Percentiles rank a stretch among this genome's conserved stretches.
These are phyloP conservation scores for Eucidaris tribuloides DNA, from an alignment of 35 echinoderm and acorn worm genomes.

Conservation along the genomic window DNA sequence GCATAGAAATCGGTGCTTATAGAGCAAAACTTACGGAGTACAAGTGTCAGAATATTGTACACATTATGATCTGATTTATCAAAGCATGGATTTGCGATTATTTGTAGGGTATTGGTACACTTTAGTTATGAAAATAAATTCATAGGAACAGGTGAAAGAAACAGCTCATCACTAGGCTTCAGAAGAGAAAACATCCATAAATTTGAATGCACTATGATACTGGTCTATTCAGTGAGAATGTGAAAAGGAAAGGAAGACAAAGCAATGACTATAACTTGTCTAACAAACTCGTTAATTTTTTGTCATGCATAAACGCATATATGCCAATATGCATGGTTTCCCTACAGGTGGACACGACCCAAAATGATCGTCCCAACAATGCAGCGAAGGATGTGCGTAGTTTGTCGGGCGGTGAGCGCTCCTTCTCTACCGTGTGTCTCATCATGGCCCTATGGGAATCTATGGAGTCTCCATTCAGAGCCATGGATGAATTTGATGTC, in stretches of 20 bases:
- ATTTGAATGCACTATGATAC: too few relatives aligned
- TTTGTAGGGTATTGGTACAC: too few relatives aligned
- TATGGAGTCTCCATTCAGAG: conserved; percentile 86
- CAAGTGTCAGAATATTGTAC: too few relatives aligned
- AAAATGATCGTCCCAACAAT: conserved; percentile 31
- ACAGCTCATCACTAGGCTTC: too few relatives aligned
- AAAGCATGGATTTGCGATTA: too few relatives aligned
- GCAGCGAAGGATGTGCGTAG: conserved; percentile 73
- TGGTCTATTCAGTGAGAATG: neutral
- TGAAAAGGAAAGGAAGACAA: neutral
- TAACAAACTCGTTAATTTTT: neutral
- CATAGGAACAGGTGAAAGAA: too few relatives aligned
- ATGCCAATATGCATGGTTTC: neutral
- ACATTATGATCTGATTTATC: too few relatives aligned
- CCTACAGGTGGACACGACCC: conserved; percentile 74
- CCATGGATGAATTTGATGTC: conserved; percentile 98
- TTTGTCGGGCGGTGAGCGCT: conserved; percentile 81
- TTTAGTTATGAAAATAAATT: too few relatives aligned
- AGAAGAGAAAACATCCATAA: too few relatives aligned
- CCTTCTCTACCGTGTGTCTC: conserved; percentile 95
- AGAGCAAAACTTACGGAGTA: too few relatives aligned
- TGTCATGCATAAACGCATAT: neutral
- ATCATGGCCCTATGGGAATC: conserved; percentile 99
- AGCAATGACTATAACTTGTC: neutral
- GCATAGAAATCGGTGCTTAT: too few relatives aligned